Percentiles rank a stretch among this genome's conserved stretches.
Conservation (phyloP, 2,113 vertebrate genomes). For the Sylvietta virens region DNA sequence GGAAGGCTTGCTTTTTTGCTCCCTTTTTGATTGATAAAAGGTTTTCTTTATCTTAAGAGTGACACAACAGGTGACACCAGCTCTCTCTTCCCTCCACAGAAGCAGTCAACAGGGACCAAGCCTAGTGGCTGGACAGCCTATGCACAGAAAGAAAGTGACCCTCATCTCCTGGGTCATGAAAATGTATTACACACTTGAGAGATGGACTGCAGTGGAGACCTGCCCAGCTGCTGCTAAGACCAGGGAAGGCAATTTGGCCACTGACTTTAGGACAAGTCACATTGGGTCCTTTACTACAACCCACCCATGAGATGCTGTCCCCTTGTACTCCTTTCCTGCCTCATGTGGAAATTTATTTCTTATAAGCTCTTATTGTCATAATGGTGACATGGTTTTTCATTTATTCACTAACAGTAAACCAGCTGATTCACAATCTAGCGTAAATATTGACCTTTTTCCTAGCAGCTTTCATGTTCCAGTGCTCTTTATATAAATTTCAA, state of each 20-base stretch:
- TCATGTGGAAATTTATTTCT: background rate
- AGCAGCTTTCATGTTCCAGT: background rate
- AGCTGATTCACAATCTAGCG: background rate
- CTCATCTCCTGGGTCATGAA: background rate
- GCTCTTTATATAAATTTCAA: background rate
- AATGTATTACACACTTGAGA: background rate
- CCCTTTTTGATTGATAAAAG: background rate
- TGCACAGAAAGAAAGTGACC: background rate
- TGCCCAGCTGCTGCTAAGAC: background rate
- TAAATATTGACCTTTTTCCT: slow-evolving; percentile 1
- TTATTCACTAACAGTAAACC: slow-evolving; percentile 1
- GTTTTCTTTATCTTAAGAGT: background rate
- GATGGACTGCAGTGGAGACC: background rate
- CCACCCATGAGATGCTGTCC: background rate
- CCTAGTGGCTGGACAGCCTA: background rate
- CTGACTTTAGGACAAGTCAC: background rate
- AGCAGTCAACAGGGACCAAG: background rate
- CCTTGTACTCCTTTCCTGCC: background rate
- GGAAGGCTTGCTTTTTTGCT: background rate
- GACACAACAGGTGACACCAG: background rate
- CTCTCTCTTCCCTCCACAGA: background rate
- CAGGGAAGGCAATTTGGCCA: background rate
- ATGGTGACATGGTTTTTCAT: background rate
- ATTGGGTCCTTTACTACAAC: background rate
- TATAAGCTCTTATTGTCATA: background rate